Percentiles rank a stretch among this genome's conserved stretches.
Evolutionary conservation across 30 jellyfish, hydroid and myxozoan genomes (phyloP).

Genomic region (Rhopilema esculentum): DNA sequence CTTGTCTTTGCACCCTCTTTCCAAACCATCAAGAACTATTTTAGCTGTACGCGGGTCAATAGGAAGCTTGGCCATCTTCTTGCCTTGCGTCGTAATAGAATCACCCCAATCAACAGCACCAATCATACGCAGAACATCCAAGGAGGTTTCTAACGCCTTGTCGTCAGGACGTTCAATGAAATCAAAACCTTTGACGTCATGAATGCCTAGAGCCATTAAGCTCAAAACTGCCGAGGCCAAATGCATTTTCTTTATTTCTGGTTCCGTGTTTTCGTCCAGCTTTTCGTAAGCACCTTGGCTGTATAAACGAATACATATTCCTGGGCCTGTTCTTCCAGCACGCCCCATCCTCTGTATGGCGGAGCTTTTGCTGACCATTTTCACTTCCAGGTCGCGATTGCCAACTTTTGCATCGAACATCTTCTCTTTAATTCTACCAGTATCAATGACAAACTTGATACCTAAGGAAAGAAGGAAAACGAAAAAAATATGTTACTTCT

Average conservation of each 20-base stretch:
- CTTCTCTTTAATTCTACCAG: slow-evolving; percentile 79
- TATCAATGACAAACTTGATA: slow-evolving; percentile 69
- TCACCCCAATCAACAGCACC: slow-evolving; percentile 51
- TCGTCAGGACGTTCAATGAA: slow-evolving; percentile 74
- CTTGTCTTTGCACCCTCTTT: slow-evolving; percentile 45
- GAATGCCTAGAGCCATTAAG: slow-evolving; percentile 62
- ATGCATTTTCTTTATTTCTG: slow-evolving; percentile 68
- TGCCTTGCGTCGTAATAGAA: slow-evolving; percentile 52
- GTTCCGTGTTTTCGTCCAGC: slow-evolving; percentile 43
- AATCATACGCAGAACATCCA: slow-evolving; percentile 32
- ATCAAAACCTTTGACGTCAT: slow-evolving; percentile 55
- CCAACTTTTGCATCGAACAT: slow-evolving; percentile 64
- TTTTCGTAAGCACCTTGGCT: slow-evolving; percentile 49
- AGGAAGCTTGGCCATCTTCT: slow-evolving; percentile 55
- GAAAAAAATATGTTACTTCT: no score
- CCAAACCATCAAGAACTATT: slow-evolving; percentile 52
- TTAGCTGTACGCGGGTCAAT: slow-evolving; percentile 72
- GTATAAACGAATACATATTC: slow-evolving; percentile 68
- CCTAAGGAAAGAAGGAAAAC: slow-evolving; percentile 7
- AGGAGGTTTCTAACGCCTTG: slow-evolving; percentile 21
- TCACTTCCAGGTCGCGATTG: slow-evolving; percentile 45
- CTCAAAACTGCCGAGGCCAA: slow-evolving; percentile 69
- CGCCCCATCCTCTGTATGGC: slow-evolving; percentile 86
- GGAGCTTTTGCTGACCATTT: slow-evolving; percentile 72
- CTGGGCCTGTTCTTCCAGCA: slow-evolving; percentile 83